Evolutionary conservation across 2,113 vertebrate species (phyloP), one percentile per base, ranked within the genome.

Genomic region (Dromas ardeola): DNA sequence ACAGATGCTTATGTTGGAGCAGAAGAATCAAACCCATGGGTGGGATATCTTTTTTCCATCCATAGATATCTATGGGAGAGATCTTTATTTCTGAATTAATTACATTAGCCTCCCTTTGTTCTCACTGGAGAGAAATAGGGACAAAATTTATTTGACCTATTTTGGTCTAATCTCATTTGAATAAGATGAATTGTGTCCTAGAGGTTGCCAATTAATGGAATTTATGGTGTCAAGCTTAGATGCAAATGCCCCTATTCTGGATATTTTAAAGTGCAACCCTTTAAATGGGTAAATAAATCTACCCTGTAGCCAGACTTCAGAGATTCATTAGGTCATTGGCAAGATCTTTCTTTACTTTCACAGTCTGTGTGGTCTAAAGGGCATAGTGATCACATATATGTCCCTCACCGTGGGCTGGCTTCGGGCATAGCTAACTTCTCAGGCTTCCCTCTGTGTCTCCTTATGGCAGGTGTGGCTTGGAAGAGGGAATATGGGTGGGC

Each of bases 381-480:
- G 13, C 29, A 56, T 2, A 47, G 29, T 43, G 59, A 17, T 32
- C 40, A 47, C 21, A 13, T 30, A 13, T 2, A 30, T 23, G 9
- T 58, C 32, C n/a, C 21, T 73, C 34, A 34, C n/a, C 2, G 0
- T 7, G 20, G 45, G 49, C 32, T 73, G 63, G 5, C 1, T 4
- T 5, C 30, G 45, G 34, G 32, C 3, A 2, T 16, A 73, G n/a
- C 4, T 18, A 50, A 55, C 13, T 80, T 67, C 43, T 67, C 21
- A 26, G 9, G 10, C 53, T 59, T 82, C 21, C 21, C 11, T 29
- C n/a, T 5, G 2, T 43, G 29, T 18, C n/a, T 55, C 15, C 11
- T 23, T 15, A 4, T 0, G 2, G 43, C 6, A n/a, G 0, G 0
- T 50, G 25, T 65, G 63, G 34, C 42, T 70, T 0, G 0, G 69